Percentiles rank a stretch among this genome's conserved stretches.
These are phyloP conservation scores for Notarius lentiginosus DNA, from an alignment of 2,113 vertebrate species.

Conservation along the genomic window DNA sequence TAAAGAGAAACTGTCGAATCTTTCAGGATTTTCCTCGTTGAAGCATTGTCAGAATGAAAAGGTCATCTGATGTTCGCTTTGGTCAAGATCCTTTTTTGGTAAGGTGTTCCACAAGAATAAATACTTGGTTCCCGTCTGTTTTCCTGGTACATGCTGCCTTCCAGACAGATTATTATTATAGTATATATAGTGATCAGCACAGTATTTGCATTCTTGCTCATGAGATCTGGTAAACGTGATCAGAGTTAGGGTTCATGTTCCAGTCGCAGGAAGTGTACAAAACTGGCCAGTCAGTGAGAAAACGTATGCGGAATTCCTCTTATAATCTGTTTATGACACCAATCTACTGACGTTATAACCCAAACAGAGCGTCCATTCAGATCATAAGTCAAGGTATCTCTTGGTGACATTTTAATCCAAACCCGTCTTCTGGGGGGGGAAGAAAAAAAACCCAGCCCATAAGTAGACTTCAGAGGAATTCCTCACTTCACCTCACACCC, in stretches of 20 bases:
- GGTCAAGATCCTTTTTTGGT: neutral
- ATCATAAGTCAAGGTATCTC: neutral
- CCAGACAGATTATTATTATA: no score
- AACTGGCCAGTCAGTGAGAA: no score
- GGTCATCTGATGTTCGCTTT: neutral
- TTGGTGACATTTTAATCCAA: conserved; percentile 11
- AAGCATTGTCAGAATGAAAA: neutral
- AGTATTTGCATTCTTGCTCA: neutral
- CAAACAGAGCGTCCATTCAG: neutral
- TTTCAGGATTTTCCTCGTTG: neutral
- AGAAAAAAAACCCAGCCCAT: conserved; percentile 59
- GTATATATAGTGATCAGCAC: neutral
- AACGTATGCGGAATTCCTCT: neutral
- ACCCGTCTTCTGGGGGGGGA: conserved; percentile 11
- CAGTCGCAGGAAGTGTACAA: neutral
- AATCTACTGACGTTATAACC: neutral
- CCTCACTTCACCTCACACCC: conserved; percentile 70
- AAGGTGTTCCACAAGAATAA: neutral
- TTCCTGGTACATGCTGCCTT: neutral
- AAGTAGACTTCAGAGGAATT: conserved; percentile 79
- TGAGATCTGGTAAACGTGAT: neutral
- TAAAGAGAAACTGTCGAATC: neutral
- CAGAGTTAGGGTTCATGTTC: neutral
- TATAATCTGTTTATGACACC: neutral
- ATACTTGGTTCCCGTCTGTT: neutral